phyloP scores from a whole-genome alignment of 2,113 vertebrate species.

The Axis porcinus region DNA sequence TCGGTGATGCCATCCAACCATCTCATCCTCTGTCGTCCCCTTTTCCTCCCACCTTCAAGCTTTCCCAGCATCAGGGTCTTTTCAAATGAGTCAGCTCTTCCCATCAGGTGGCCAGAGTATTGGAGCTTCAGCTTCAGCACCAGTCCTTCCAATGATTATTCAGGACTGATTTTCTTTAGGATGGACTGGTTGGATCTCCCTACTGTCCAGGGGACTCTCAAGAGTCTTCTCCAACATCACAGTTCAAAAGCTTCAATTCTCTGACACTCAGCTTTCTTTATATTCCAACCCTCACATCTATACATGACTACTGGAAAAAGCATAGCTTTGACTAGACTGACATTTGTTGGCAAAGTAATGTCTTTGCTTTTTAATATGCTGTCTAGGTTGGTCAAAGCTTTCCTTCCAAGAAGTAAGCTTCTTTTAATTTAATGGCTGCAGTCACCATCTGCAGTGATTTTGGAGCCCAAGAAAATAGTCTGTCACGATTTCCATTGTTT shows the following conservation, averaged over 20 bases:
- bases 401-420: not conserved
- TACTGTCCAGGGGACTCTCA: not conserved
- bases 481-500: fast-evolving
- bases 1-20: not conserved
- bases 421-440: not conserved
- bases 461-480: not conserved
- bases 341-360: not conserved
- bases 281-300: not conserved
- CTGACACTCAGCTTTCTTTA: not conserved
- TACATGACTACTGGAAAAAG: not conserved
- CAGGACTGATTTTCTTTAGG: not conserved
- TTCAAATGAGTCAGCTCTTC: not conserved
- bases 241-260: not conserved
- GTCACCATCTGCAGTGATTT: not conserved
- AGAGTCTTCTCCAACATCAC: not conserved
- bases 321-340: not conserved
- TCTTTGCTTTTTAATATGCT: not conserved
- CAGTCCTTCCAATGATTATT: not conserved
- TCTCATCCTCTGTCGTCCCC: not conserved
- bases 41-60: not conserved
- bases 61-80: not conserved
- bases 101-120: not conserved
- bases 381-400: not conserved
- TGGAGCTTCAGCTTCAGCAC: not conserved
- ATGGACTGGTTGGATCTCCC: not conserved